phyloP scores from a whole-genome alignment of 2,797 vertebrate genomes.

The Peromyscus nudipes region DNA sequence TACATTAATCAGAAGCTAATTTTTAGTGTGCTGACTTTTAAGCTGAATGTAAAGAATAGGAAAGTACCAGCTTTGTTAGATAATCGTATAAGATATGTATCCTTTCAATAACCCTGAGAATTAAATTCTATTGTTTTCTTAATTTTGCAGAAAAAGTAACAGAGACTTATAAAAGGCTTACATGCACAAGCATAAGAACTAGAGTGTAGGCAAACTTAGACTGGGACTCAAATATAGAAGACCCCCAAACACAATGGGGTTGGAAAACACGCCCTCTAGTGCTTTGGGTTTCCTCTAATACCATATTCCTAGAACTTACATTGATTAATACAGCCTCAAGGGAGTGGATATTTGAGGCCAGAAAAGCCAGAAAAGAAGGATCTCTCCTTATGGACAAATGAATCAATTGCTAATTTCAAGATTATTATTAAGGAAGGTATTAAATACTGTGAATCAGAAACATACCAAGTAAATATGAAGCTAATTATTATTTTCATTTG shows the following conservation, averaged over 20 bases:
- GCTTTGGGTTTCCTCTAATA: not conserved
- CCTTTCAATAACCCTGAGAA: not conserved
- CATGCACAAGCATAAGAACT: not conserved
- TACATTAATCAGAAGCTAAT: too few species aligned
- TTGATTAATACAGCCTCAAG: not conserved
- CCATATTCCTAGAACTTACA: not conserved
- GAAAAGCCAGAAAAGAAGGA: not conserved
- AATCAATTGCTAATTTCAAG: not conserved
- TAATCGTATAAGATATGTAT: not conserved
- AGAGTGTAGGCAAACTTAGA: not conserved
- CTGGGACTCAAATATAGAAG: not conserved
- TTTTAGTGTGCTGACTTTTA: too few species aligned
- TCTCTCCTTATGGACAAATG: not conserved
- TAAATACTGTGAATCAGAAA: not conserved
- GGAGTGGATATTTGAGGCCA: not conserved
- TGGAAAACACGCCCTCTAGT: not conserved
- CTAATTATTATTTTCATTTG: not conserved
- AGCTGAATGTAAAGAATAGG: too few species aligned
- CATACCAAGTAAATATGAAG: not conserved
- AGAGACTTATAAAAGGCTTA: not conserved
- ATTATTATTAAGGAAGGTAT: not conserved
- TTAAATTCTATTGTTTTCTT: not conserved
- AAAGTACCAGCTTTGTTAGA: not conserved
- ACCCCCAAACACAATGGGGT: not conserved
- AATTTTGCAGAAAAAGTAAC: not conserved